These are phyloP conservation scores for Drosophila athabasca DNA, from an alignment of 1,140 invertebrate genomes.

Conservation along the genomic window DNA sequence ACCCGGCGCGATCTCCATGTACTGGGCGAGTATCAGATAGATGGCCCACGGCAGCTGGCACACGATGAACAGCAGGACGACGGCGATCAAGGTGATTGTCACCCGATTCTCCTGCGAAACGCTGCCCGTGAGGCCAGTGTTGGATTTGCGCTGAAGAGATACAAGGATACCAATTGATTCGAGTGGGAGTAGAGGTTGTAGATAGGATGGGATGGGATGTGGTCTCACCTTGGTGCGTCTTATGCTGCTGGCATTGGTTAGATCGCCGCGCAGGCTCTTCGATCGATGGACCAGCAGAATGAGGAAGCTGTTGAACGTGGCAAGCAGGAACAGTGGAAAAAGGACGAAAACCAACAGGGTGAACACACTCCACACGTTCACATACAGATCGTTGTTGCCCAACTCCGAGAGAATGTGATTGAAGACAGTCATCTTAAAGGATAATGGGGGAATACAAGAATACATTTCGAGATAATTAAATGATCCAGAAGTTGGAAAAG, in stretches of 20 bases:
- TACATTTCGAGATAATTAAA: too few species aligned
- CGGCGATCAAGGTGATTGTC: constrained; percentile 90
- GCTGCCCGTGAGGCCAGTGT: constrained; percentile 55
- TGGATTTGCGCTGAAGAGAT: constrained; percentile 51
- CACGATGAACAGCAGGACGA: constrained; percentile 89
- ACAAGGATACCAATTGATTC: too few species aligned
- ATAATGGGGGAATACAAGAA: not conserved
- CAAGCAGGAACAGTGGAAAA: constrained; percentile 87
- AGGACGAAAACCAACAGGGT: constrained; percentile 88
- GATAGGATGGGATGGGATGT: too few species aligned
- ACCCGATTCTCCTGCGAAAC: constrained; percentile 88
- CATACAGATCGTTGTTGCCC: constrained; percentile 86
- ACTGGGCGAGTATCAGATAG: constrained; percentile 62
- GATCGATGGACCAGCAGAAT: constrained; percentile 88
- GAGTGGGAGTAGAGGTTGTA: too few species aligned
- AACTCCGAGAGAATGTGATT: constrained; percentile 66
- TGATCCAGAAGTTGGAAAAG: too few species aligned
- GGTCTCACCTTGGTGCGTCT: constrained; percentile 62
- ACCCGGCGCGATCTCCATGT: constrained; percentile 55
- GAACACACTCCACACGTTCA: constrained; percentile 88
- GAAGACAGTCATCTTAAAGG: constrained; percentile 69
- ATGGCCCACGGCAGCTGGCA: constrained; percentile 89
- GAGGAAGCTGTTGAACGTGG: constrained; percentile 90
- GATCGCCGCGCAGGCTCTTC: constrained; percentile 84
- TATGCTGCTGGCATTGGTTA: constrained; percentile 85